Percentiles rank a stretch among this genome's conserved stretches.
phyloP scores from a whole-genome alignment of 1,140 invertebrate genomes.

The Venustaconcha ellipsiformis region DNA sequence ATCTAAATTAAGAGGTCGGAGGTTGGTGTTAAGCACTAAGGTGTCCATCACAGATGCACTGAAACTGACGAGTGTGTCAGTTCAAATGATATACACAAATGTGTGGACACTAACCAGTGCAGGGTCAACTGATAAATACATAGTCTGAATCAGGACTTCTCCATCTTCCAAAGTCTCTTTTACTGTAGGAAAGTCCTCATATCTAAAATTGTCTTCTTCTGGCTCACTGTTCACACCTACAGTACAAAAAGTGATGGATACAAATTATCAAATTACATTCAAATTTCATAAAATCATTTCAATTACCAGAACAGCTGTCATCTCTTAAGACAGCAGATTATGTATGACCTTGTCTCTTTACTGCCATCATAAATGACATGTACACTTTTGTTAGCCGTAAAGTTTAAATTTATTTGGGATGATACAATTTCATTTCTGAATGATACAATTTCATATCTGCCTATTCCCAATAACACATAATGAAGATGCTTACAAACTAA shows the following conservation, averaged over 20 bases:
- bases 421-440: no score
- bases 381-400: no score
- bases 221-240: conserved; percentile 56
- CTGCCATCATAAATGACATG: no score
- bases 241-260: conserved; percentile 6
- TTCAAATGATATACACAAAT: background rate
- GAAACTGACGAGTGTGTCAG: background rate
- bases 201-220: conserved; percentile 49
- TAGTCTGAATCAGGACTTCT: conserved; percentile 53
- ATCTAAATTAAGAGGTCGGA: background rate
- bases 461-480: no score
- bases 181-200: conserved; percentile 36
- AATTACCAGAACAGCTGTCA: no score
- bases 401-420: no score
- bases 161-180: conserved; percentile 21
- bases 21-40: background rate
- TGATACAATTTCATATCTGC: no score
- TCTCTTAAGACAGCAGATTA: no score
- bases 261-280: no score
- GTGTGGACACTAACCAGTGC: conserved; percentile 47
- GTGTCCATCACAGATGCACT: background rate
- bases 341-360: no score
- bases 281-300: no score
- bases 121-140: conserved; percentile 61
- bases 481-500: no score